Evolutionary conservation across 2,113 vertebrate species (phyloP).

Genomic region (Coreoperca whiteheadi): DNA sequence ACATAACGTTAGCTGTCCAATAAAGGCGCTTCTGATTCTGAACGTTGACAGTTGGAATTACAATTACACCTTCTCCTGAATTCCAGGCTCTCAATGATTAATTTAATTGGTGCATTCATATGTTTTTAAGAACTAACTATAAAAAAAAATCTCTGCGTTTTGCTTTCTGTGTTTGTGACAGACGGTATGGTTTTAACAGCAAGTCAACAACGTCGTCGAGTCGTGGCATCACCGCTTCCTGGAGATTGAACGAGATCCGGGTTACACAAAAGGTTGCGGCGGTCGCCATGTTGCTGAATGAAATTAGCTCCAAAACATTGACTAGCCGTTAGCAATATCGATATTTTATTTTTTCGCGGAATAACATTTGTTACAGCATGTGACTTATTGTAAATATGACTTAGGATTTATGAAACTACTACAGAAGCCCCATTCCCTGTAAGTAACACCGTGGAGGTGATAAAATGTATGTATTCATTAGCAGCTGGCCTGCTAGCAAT

Average conservation of each 20-base stretch:
- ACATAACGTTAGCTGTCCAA: too few relatives aligned
- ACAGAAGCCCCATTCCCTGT: slow-evolving; percentile 59
- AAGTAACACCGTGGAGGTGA: slow-evolving; percentile 60
- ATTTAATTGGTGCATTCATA: too few relatives aligned
- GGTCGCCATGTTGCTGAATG: slow-evolving; percentile 85
- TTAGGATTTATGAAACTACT: slow-evolving; percentile 61
- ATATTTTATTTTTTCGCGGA: slow-evolving; percentile 57
- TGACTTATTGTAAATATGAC: slow-evolving; percentile 67
- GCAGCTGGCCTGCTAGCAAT: slow-evolving; percentile 65
- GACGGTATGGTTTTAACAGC: neutral
- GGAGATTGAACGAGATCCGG: slow-evolving; percentile 70
- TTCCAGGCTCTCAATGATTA: neutral
- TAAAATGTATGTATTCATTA: slow-evolving; percentile 53
- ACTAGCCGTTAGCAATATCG: slow-evolving; percentile 69
- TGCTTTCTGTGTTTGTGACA: too few relatives aligned
- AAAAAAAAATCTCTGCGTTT: neutral
- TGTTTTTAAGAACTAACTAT: neutral
- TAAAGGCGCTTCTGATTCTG: too few relatives aligned
- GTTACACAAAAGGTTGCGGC: slow-evolving; percentile 65
- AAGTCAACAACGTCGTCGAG: neutral
- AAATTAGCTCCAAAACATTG: slow-evolving; percentile 79
- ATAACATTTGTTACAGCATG: slow-evolving; percentile 50
- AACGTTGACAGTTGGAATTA: neutral
- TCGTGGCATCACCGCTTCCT: slow-evolving; percentile 2
- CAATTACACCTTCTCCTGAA: neutral